Base-by-base conservation (phyloP, 92 coral and sea anemone genomes). In the Palythoa grandiflora region DNA sequence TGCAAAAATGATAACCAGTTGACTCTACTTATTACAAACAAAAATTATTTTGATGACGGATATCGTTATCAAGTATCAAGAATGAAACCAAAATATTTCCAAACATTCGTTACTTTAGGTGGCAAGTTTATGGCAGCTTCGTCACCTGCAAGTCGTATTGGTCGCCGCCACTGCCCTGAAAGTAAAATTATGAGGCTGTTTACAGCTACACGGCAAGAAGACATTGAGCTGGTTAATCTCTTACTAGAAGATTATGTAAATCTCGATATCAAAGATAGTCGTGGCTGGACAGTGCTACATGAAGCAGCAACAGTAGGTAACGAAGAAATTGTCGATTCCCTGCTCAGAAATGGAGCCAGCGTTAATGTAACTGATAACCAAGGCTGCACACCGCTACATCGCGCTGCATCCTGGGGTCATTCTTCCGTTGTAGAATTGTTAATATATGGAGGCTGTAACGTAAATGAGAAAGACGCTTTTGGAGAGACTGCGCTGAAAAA, bases 321-420 rank as follows among this genome's bases (percentile, higher is more conserved):
- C 39, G 71, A 39, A 79, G 84, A 61, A 79, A 38, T 44, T 39
- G 54, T 79, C 1, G 38, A 61, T 17, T 16, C 16, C 17, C 57
- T 79, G 16, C 73, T 79, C 19, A 16, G n/a, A 21, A 39, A 61
- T 79, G 84, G 84, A 39, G 84, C 84, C 3, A 17, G 17, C 7
- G 13, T 79, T 39, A 38, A 79, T 61, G 84, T n/a, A 12, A 38
- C 28, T 19, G 84, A 79, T 79, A 79, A 79, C 1, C 57, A n/a
- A 15, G 84, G 84, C 52, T 79, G 15, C 6, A 79, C 84, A 38
- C 36, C 84, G 36, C 53, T 79, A 13, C 84, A 79, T 19, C 84
- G 55, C 12, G 71, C 84, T 39, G 84, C 84, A 9, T 38, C 72
- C 9, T 79, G 84, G 84, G 84, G 84, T 14, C 71, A 79, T 60